These are phyloP conservation scores for Augochlora pura DNA, from an alignment of 1,140 invertebrate genomes.

Conservation along the genomic window DNA sequence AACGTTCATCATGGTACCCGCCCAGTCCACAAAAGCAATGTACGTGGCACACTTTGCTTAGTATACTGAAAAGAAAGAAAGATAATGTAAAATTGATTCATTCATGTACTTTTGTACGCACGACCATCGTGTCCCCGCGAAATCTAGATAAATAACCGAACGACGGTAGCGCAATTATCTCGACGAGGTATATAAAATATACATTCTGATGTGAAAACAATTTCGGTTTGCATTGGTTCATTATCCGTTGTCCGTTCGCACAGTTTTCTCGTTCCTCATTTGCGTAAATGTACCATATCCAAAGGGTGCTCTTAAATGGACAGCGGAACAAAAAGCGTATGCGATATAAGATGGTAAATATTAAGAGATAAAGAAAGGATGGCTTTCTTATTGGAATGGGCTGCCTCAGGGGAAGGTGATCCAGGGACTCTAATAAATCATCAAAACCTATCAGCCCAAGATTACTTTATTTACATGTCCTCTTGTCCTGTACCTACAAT, in stretches of 20 bases:
- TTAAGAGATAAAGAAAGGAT: constrained; percentile 44
- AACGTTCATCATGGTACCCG: not conserved
- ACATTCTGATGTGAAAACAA: constrained; percentile 33
- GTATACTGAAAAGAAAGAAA: not conserved
- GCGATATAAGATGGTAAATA: constrained; percentile 38
- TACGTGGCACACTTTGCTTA: not conserved
- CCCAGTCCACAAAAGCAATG: not conserved
- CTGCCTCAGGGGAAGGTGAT: constrained; percentile 62
- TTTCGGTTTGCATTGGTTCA: constrained; percentile 38
- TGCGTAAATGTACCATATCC: constrained; percentile 64
- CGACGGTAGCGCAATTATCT: constrained; percentile 13
- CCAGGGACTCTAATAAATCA: constrained; percentile 64
- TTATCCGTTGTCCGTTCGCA: constrained; percentile 42
- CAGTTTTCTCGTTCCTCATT: constrained; percentile 56
- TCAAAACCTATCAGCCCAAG: constrained; percentile 50
- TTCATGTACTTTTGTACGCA: not conserved
- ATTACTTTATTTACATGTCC: constrained; percentile 26
- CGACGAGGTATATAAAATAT: constrained; percentile 30
- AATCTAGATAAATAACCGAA: constrained; percentile 21
- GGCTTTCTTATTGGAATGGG: constrained; percentile 59
- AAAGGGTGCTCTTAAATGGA: constrained; percentile 66
- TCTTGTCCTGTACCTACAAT: not conserved
- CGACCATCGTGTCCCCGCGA: constrained; percentile 17
- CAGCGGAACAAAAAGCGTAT: constrained; percentile 53
- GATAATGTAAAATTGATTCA: too few relatives aligned